phyloP scores from a whole-genome alignment of 1,140 invertebrate species.

The Brachionus rubens region DNA sequence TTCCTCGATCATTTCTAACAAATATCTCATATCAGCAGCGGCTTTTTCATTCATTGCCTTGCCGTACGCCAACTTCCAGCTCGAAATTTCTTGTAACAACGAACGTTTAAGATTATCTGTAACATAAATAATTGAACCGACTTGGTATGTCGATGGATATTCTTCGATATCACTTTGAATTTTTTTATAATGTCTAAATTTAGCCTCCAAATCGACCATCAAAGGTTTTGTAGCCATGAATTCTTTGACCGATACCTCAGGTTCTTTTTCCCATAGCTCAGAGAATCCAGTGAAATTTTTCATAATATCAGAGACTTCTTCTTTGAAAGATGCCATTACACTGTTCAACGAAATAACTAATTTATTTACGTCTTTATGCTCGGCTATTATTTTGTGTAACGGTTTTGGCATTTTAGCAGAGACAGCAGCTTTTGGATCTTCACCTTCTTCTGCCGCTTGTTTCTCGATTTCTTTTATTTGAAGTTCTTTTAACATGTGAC shows the following conservation, averaged over 20 bases:
- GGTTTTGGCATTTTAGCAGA: slow-evolving; percentile 53
- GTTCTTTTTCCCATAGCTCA: slow-evolving; percentile 65
- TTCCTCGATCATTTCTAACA: slow-evolving; percentile 58
- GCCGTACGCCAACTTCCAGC: slow-evolving; percentile 78
- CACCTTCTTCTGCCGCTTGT: slow-evolving; percentile 52
- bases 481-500: slow-evolving; percentile 46
- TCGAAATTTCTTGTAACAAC: slow-evolving; percentile 77
- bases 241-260: slow-evolving; percentile 71
- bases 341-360: slow-evolving; percentile 59
- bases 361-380: slow-evolving; percentile 61
- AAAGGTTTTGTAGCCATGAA: slow-evolving; percentile 71
- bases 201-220: slow-evolving; percentile 76
- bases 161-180: slow-evolving; percentile 58
- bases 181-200: slow-evolving; percentile 63
- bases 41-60: slow-evolving; percentile 88
- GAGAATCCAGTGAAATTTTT: slow-evolving; percentile 55
- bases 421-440: slow-evolving; percentile 56
- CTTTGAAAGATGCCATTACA: slow-evolving; percentile 58
- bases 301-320: slow-evolving; percentile 55
- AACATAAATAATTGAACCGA: slow-evolving; percentile 57
- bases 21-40: slow-evolving; percentile 79
- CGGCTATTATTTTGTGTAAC: slow-evolving; percentile 59
- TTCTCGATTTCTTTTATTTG: slow-evolving; percentile 62
- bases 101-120: slow-evolving; percentile 80
- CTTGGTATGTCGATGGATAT: slow-evolving; percentile 54